A percentile compares a stretch with the other conserved stretches of the same genome.
Evolutionary conservation across 2,888 invertebrate species (phyloP).

Genomic region (Ennomos erosarius): DNA sequence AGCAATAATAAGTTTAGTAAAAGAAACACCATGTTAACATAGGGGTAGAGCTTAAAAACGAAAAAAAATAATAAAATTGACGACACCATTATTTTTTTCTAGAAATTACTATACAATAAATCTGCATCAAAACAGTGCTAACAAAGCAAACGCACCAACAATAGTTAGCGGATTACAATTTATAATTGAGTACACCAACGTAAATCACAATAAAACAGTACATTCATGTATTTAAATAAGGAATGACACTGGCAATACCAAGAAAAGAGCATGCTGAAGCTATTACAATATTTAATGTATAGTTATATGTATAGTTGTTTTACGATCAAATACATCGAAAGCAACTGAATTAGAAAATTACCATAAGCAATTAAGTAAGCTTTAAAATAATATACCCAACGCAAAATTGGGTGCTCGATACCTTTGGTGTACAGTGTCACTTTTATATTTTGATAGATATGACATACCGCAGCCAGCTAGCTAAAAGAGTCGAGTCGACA

Average conservation of each 20-base stretch:
- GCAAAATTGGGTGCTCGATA: neutral
- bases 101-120: neutral
- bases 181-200: conserved; percentile 13
- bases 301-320: too few species aligned
- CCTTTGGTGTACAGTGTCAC: neutral
- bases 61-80: too few species aligned
- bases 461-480: neutral
- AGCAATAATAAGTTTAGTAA: too few species aligned
- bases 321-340: conserved; percentile 3
- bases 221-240: conserved; percentile 14
- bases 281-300: conserved; percentile 10
- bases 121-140: neutral
- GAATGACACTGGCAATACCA: conserved; percentile 8
- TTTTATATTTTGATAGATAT: neutral
- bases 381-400: neutral
- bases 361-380: neutral
- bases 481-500: neutral
- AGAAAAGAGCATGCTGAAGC: conserved; percentile 8
- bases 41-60: too few species aligned
- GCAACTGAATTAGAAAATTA: conserved; percentile 7
- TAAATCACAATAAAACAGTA: conserved; percentile 16
- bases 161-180: conserved; percentile 13
- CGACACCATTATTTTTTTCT: neutral
- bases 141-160: conserved; percentile 7
- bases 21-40: too few species aligned